Conservation (phyloP, 2,797 vertebrate species). For the Micrastur ruficollis region DNA sequence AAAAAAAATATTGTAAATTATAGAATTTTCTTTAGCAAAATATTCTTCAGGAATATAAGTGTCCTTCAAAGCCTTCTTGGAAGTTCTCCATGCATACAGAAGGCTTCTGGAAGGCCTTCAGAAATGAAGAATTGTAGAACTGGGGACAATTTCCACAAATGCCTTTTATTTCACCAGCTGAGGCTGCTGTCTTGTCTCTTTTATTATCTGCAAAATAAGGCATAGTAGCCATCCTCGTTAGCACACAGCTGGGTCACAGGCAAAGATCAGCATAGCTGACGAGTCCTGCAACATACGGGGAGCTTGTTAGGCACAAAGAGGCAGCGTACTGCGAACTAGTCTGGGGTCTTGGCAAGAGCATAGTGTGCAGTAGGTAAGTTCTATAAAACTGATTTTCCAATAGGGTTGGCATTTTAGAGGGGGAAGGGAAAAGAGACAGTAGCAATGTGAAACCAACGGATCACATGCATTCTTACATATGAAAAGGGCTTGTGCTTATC, state of each 20-base stretch:
- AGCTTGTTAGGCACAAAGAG: not conserved
- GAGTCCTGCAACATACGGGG: not conserved
- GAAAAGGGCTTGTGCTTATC: slow-evolving; percentile 40
- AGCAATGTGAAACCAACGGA: not conserved
- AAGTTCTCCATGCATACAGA: not conserved
- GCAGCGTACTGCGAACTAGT: not conserved
- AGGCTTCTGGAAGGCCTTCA: not conserved
- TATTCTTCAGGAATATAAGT: not conserved
- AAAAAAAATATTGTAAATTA: not conserved
- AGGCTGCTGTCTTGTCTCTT: not conserved
- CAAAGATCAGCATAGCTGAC: not conserved
- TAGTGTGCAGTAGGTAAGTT: not conserved
- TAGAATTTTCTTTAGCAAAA: not conserved
- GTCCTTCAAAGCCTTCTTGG: not conserved
- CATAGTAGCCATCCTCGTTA: not conserved
- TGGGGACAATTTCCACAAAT: not conserved
- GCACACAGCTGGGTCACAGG: not conserved
- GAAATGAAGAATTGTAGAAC: not conserved
- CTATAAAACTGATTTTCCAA: slow-evolving; percentile 27
- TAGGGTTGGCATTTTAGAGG: slow-evolving; percentile 23
- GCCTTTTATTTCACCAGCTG: not conserved
- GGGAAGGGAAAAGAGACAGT: not conserved
- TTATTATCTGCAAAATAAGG: not conserved
- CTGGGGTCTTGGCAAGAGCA: not conserved
- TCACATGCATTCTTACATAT: not conserved